phyloP scores from a whole-genome alignment of 2,797 vertebrate species.

The Anolis apletophallus region DNA sequence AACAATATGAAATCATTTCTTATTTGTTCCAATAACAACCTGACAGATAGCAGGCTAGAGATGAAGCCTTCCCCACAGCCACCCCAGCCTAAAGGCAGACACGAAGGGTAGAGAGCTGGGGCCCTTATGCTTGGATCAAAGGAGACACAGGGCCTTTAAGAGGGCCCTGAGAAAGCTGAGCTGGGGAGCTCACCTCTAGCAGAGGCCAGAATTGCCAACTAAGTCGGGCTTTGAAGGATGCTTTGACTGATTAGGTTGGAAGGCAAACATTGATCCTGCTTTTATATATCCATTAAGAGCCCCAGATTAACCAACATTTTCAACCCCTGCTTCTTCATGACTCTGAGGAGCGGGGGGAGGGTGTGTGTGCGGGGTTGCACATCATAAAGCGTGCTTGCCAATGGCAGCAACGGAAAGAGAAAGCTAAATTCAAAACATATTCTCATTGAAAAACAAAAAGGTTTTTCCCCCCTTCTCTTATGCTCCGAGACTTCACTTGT shows the following conservation, averaged over 20 bases:
- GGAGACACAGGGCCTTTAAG: slow-evolving; percentile 10
- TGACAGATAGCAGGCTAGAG: background rate
- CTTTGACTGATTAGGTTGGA: slow-evolving; percentile 40
- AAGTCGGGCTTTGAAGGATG: slow-evolving; percentile 36
- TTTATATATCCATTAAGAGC: slow-evolving; percentile 45
- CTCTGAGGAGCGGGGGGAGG: background rate
- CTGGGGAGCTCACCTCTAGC: background rate
- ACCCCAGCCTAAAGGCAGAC: no score
- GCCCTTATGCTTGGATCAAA: background rate
- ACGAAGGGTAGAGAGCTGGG: background rate
- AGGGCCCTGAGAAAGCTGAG: background rate
- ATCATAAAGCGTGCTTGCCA: background rate
- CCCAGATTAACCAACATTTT: slow-evolving; percentile 34
- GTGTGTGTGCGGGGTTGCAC: no score
- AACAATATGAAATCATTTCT: background rate
- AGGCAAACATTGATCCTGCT: slow-evolving; percentile 42
- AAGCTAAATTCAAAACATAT: background rate
- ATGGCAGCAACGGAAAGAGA: background rate
- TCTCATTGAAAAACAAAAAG: background rate
- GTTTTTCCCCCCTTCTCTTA: background rate
- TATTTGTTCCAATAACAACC: background rate
- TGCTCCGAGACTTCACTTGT: background rate
- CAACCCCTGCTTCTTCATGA: background rate
- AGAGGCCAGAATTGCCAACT: slow-evolving; percentile 13
- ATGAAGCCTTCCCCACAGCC: background rate